Percentiles rank a stretch among this genome's conserved stretches.
These are phyloP conservation scores for Hippasteria phrygiana DNA, from an alignment of 53 echinoderm and acorn worm species.

Conservation along the genomic window DNA sequence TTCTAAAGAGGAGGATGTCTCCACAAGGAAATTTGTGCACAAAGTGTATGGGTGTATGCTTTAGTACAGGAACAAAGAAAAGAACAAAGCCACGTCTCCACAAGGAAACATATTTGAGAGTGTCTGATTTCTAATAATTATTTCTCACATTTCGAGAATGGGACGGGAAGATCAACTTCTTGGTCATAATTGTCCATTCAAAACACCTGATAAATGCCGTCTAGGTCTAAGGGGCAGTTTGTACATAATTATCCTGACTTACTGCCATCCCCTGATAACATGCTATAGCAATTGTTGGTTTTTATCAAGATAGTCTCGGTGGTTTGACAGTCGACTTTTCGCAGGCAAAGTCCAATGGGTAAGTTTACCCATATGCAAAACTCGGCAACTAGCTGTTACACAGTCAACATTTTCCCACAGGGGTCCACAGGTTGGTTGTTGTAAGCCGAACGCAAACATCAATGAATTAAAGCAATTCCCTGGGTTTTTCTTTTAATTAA, in stretches of 20 bases:
- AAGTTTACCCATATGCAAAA: background rate
- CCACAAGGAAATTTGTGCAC: too few relatives aligned
- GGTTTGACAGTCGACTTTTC: background rate
- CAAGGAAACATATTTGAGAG: too few relatives aligned
- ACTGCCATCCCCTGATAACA: background rate
- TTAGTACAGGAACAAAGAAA: too few relatives aligned
- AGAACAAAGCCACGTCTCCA: too few relatives aligned
- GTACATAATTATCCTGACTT: background rate
- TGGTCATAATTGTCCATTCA: background rate
- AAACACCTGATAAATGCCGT: background rate
- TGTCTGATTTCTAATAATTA: too few relatives aligned
- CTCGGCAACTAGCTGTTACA: background rate
- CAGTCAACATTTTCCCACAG: conserved; percentile 1
- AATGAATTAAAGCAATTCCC: too few relatives aligned
- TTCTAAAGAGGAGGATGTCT: too few relatives aligned
- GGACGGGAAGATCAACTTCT: background rate
- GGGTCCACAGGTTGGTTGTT: background rate
- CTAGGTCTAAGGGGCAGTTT: background rate
- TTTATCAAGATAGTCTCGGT: background rate
- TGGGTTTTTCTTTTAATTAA: too few relatives aligned
- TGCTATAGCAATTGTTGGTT: background rate
- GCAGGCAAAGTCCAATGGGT: background rate
- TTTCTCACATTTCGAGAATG: too few relatives aligned
- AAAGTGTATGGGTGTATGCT: too few relatives aligned
- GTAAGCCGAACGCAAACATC: background rate